A percentile compares a stretch with the other conserved stretches of the same genome.
Conservation (phyloP, 2,797 vertebrate species). For the Pseudopleuronectes americanus region DNA sequence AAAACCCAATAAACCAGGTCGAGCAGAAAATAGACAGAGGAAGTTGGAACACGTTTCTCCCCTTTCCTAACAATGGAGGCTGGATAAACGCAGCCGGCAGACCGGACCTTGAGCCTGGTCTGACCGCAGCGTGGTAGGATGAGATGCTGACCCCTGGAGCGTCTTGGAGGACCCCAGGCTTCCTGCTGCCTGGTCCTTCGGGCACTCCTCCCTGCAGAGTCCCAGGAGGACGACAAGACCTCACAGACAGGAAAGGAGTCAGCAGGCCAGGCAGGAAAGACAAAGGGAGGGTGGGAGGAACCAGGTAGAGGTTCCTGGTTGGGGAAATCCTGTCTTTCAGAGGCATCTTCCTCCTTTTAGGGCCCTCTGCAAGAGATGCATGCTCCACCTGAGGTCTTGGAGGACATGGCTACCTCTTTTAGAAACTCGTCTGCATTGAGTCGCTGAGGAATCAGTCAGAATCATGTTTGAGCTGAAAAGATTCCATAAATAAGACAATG, state of each 20-base stretch:
- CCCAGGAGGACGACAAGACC: constrained; percentile 52
- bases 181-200: constrained; percentile 66
- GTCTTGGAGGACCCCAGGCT: constrained; percentile 77
- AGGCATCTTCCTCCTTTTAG: constrained; percentile 43
- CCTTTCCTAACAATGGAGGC: constrained; percentile 77
- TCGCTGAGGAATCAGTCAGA: constrained; percentile 6
- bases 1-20: constrained; percentile 62
- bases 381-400: constrained; percentile 29
- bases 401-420: constrained; percentile 11
- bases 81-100: constrained; percentile 30
- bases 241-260: constrained; percentile 70
- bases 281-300: constrained; percentile 28
- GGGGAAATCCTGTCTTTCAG: constrained; percentile 86
- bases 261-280: constrained; percentile 75
- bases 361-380: constrained; percentile 28
- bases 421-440: not conserved
- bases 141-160: constrained; percentile 68
- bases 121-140: constrained; percentile 36
- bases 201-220: constrained; percentile 40
- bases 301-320: constrained; percentile 74
- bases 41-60: constrained; percentile 67
- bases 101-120: constrained; percentile 53
- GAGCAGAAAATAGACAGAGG: constrained; percentile 78
- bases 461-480: not conserved
- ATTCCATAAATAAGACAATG: constrained; percentile 1